Evolutionary conservation across 53 echinoderm and acorn worm genomes (phyloP), one percentile per base, ranked within the genome.

Genomic region (Pentamera pediparva): DNA sequence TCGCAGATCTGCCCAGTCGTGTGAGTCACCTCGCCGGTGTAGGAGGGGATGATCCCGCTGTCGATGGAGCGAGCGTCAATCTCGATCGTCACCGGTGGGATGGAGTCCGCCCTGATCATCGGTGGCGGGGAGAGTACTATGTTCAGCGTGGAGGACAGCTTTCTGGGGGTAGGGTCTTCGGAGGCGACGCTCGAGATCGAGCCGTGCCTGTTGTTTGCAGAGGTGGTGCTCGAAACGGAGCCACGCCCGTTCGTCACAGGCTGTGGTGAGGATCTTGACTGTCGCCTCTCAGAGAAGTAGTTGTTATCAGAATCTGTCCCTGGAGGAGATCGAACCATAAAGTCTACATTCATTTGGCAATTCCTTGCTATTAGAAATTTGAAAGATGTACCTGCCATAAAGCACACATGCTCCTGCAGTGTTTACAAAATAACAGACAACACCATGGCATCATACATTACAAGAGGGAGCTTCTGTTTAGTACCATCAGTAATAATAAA

Each of bases 301-400:
- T 67, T 67, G 12, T n/a, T n/a, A n/a, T 67, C 67, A 25, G 67
- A 67, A 47, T 67, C 67, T 28, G 67, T 31, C 25, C 67, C 67
- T 67, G 13, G 21, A 20, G 12, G 17, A 25, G 29, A 28, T 31
- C 17, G 32, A 53, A 53, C 7, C 20, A 22, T 15, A 45, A 45
- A 45, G 9, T 41, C 43, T 15, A 10, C 9, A 10, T 41, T 41
- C 15, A 10, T 15, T 9, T 41, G 43, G 9, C 9, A 9, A 41
- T 15, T 41, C 15, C 15, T 41, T 10, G 15, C 43, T 41, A 41
- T n/a, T 12, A 15, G 47, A 45, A 45, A 45, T 0, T 0, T 12
- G 0, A 45, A 12, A 45, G 13, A 45, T 1, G 47, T 15, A 45
- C 12, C 1, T 15, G n/a, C 12, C 47, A 45, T 1, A 15, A 1